Evolutionary conservation across 1,140 invertebrate genomes (phyloP).

Genomic region (Drosophila repletoides): DNA sequence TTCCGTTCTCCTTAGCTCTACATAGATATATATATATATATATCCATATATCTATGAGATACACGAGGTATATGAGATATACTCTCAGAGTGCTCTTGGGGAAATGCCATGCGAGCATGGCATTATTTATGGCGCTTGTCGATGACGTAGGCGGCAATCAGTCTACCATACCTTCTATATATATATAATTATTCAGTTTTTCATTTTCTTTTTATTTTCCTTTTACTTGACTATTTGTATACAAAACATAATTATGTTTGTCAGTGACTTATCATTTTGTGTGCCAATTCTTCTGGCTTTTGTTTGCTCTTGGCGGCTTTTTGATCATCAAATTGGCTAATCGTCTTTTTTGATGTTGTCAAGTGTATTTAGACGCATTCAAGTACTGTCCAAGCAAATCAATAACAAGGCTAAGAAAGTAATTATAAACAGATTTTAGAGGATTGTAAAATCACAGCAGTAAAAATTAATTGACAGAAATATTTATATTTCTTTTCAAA

Average conservation of each 20-base stretch:
- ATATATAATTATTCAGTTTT: background rate
- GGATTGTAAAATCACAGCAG: too few relatives aligned
- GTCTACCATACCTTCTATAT: slow-evolving; percentile 18
- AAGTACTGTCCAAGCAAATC: background rate
- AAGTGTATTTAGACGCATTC: slow-evolving; percentile 7
- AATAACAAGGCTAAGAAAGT: too few relatives aligned
- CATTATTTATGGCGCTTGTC: slow-evolving; percentile 50
- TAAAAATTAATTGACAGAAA: too few relatives aligned
- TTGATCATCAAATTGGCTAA: slow-evolving; percentile 41
- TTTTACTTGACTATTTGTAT: background rate
- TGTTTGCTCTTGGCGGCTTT: slow-evolving; percentile 44
- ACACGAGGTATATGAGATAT: too few relatives aligned
- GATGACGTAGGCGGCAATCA: slow-evolving; percentile 67
- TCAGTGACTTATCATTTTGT: slow-evolving; percentile 32
- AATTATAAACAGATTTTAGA: too few relatives aligned
- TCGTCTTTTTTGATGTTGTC: slow-evolving; percentile 40
- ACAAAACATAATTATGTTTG: slow-evolving; percentile 33
- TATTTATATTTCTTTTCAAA: too few relatives aligned
- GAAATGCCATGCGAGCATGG: slow-evolving; percentile 18
- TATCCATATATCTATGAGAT: too few relatives aligned
- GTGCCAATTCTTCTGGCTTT: slow-evolving; percentile 53
- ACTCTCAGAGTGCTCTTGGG: slow-evolving; percentile 12
- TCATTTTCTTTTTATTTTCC: background rate
- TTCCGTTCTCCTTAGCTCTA: slow-evolving; percentile 20
- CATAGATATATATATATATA: slow-evolving; percentile 10